These are phyloP conservation scores for Emydocephalus ijimae DNA, from an alignment of 2,113 vertebrate genomes.

Conservation along the genomic window DNA sequence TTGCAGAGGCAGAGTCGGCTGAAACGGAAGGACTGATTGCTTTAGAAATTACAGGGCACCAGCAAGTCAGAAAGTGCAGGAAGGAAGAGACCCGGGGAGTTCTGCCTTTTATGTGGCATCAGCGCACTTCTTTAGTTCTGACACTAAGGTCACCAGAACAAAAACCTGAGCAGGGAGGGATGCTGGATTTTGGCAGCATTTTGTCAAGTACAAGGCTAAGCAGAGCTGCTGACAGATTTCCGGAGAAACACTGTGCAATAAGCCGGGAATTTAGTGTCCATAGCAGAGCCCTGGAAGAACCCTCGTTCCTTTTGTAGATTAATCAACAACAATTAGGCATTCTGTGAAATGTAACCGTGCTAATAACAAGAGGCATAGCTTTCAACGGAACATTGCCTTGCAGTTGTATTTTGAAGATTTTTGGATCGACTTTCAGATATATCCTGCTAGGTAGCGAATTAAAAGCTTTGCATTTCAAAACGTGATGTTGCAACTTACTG, in stretches of 20 bases:
- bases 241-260: not conserved
- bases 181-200: not conserved
- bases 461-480: not conserved
- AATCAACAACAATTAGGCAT: constrained; percentile 29
- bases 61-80: constrained; percentile 17
- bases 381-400: not conserved
- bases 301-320: not conserved
- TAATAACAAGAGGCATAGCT: constrained; percentile 1
- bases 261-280: not conserved
- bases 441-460: not conserved
- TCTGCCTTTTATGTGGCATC: not conserved
- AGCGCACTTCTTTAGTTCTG: not conserved
- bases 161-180: not conserved
- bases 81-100: not conserved
- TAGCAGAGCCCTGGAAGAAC: constrained; percentile 18
- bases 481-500: constrained; percentile 8
- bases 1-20: not conserved
- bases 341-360: constrained; percentile 33
- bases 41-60: not conserved
- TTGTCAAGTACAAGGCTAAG: constrained; percentile 34
- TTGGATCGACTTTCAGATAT: not conserved
- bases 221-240: constrained; percentile 19
- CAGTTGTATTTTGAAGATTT: not conserved
- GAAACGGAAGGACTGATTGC: not conserved
- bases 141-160: not conserved